Percentiles rank a stretch among this genome's conserved stretches.
phyloP scores from a whole-genome alignment of 2,113 vertebrate species.

The Nematolebias whitei region DNA sequence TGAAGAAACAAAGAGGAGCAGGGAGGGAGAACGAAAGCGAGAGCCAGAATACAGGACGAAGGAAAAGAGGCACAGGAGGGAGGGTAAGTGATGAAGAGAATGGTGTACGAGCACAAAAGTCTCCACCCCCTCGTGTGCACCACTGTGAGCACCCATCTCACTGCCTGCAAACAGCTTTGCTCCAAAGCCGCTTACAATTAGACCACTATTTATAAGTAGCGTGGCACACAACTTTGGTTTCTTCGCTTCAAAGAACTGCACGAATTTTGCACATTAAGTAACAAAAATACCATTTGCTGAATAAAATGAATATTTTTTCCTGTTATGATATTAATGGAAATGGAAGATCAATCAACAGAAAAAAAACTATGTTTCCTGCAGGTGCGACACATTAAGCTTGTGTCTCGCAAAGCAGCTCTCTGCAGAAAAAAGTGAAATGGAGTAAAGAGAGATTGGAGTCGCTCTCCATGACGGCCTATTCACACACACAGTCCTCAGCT shows the following conservation, averaged over 20 bases:
- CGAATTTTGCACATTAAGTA: background rate
- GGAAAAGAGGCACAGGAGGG: constrained; percentile 53
- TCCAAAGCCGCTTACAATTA: constrained; percentile 71
- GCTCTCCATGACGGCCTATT: constrained; percentile 55
- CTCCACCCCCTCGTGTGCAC: constrained; percentile 48
- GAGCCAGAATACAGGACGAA: constrained; percentile 39
- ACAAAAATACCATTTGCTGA: background rate
- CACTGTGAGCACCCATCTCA: constrained; percentile 52
- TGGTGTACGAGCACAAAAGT: constrained; percentile 34
- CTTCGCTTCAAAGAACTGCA: background rate
- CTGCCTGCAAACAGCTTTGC: constrained; percentile 61
- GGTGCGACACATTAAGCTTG: constrained; percentile 15
- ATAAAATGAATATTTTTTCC: background rate
- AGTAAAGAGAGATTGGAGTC: constrained; percentile 49
- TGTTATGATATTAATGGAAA: constrained; percentile 4
- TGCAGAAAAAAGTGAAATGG: constrained; percentile 12
- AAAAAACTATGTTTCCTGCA: constrained; percentile 18
- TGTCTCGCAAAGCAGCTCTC: constrained; percentile 15
- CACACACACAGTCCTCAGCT: constrained; percentile 62
- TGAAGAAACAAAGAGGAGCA: constrained; percentile 43
- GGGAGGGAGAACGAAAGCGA: constrained; percentile 34
- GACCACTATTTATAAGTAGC: constrained; percentile 35
- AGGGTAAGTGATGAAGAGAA: constrained; percentile 62
- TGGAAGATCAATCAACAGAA: background rate
- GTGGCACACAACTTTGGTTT: background rate